Evolutionary conservation across 2,113 vertebrate genomes (phyloP), one percentile per base, ranked within the genome.

Genomic region (Leuciscus idus): DNA sequence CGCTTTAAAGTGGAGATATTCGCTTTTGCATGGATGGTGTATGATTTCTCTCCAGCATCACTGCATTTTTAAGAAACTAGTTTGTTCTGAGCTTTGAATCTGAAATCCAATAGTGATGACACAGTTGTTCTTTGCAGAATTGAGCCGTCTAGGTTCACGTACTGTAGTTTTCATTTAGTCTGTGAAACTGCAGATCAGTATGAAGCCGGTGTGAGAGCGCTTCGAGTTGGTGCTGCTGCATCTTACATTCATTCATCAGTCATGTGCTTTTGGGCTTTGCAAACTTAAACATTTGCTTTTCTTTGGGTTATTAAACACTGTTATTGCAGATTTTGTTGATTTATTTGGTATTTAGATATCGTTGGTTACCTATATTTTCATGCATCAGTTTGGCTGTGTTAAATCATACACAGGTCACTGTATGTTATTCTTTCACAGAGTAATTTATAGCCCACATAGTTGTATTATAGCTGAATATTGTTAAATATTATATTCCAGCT

Each of bases 41-140:
- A 62, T 3, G 23, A 26, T 80, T 64, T 43, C 39, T 9, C 5
- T 11, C 6, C 55, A 5, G 78, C 78, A 46, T 61, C 57, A 13
- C 33, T 80, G 78, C 57, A 4, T 26, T 81, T 79, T 28, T 46
- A 64, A 43, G 57, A 64, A 46, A 61, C 19, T 57, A 13, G 23
- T 64, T 19, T 64, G 59, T 64, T 23, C 10, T 23, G 21, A 43
- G 39, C 36, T 81, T 21, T 64, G 55, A 12, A 43, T 23, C 55
- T 80, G 78, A 81, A 81, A 48, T 81, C 78, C 39, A 81, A 26
- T 43, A 43, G 36, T 80, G 77, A 79, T 61, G 76, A 61, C 11
- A 61, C 11, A 21, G 9, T 19, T 33, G 57, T 33, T 78, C 15
- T 39, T 36, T 8, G 62, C 62, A 66, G 68, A 43, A 9, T 43